Evolutionary conservation across 2,113 vertebrate genomes (phyloP), one percentile per base, ranked within the genome.

Genomic region (Papio anubis): DNA sequence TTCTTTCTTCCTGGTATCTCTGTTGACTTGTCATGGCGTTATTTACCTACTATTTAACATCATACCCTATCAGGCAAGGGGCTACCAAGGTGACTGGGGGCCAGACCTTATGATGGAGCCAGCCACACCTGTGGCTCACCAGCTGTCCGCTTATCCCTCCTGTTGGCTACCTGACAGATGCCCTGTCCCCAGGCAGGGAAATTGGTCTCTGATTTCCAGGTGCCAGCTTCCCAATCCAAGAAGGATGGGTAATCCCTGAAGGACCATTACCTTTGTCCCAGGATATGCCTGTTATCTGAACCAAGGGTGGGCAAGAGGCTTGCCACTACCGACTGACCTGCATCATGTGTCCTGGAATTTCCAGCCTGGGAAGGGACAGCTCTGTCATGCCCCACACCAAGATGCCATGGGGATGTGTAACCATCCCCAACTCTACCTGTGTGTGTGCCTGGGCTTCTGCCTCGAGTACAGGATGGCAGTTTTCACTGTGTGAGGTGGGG

Each of bases 381-480:
- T 50, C n/a, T 57, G 40, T 32, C 12, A 8, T 30, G 5, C 40
- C 8, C 6, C 21, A 2, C 20, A 50, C 5, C 0, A 7, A 76
- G 45, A 35, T 38, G 23, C 16, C 30, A 23, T 27, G 30, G 38
- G 59, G 27, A 4, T 21, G 8, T 23, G 2, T 48, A 8, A 5
- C 6, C 68, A 17, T 35, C 25, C 10, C n/a, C 55, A 45, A 5
- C 4, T 27, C 11, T 16, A 8, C 2, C 18, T 27, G 12, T 2
- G 4, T 23, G 3, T 68, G 2, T 7, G 17, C 9, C 27, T 1
- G n/a, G 2, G 0, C 43, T 25, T 16, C 23, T 18, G 8, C 43
- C 10, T 5, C 5, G 23, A 76, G 14, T 45, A 25, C 0, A 14
- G 6, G 1, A 2, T 23, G 64, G n/a, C 16, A 40, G 35, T 48